Conservation (phyloP, 2,888 invertebrate species). For the Liposcelis brunnea region DNA sequence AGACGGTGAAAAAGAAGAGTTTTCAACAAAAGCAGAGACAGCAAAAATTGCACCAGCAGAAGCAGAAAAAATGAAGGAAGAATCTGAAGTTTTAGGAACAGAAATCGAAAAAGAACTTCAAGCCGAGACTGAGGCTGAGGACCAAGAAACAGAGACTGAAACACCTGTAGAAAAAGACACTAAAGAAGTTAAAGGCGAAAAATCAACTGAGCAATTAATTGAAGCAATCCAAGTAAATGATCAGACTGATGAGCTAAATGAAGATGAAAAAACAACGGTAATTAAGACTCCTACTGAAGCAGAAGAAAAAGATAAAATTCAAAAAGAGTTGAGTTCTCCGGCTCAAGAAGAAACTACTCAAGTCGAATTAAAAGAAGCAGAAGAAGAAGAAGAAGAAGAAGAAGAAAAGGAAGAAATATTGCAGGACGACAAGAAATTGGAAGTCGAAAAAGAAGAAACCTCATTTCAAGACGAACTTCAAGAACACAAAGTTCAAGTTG, state of each 20-base stretch:
- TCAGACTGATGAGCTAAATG: conserved; percentile 2
- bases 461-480: too few species aligned
- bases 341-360: too few species aligned
- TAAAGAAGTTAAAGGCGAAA: conserved; percentile 10
- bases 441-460: too few species aligned
- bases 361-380: too few species aligned
- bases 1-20: too few species aligned
- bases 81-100: conserved; percentile 5
- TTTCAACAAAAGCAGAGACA: conserved; percentile 9
- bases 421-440: too few species aligned
- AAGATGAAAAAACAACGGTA: neutral
- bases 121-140: too few species aligned
- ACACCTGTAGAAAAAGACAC: conserved; percentile 11
- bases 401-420: too few species aligned
- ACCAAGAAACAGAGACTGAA: conserved; percentile 7
- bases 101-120: conserved; percentile 9
- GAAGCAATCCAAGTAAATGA: conserved; percentile 3
- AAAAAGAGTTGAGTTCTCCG: too few species aligned
- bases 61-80: conserved; percentile 10
- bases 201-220: conserved; percentile 8
- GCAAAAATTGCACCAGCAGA: conserved; percentile 9
- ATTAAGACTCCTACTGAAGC: neutral
- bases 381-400: too few species aligned
- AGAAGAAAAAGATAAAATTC: conserved; percentile 8
- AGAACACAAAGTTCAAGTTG: neutral